Evolutionary conservation across 2,797 vertebrate species (phyloP), one percentile per base, ranked within the genome.

Genomic region (Alouatta caraya): DNA sequence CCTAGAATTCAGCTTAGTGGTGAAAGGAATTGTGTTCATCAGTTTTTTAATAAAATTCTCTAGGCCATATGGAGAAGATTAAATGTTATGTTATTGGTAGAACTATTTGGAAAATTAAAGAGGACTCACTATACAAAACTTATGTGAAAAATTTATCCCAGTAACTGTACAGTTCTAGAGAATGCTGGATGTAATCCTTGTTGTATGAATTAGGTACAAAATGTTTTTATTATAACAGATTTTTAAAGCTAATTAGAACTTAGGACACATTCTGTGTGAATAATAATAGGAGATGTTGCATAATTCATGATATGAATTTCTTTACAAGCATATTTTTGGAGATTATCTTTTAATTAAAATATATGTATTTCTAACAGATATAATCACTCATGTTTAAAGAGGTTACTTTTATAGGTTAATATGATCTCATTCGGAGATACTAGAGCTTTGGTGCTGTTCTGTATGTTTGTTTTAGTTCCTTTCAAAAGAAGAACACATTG

Each of bases 41-140:
- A 19, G 2, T 94, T 28, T 93, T 1, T 82, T 89, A 44, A 39
- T 82, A 83, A 88, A 97, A 73, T 42, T 91, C 28, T 79, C 1
- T 75, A 44, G n/a, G 5, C 33, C 11, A 2, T 79, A 26, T 37
- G 17, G 13, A 42, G 17, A 30, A 9, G 5, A 75, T 57, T 94
- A 67, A 85, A 48, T 26, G 59, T 61, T 91, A 19, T 67, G 39
- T 57, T 81, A 39, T 70, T 30, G 37, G 26, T 13, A 73, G 21
- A 88, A 15, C 17, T 67, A 33, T 90, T 90, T 88, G 55, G 28
- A 96, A 93, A 93, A 76, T 81, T n/a, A 73, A 19, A 93, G 26
- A 2, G 3, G n/a, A 42, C 28, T 64, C 24, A 11, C 33, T 73
- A 50, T 64, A 42, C 2, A 89, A 79, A 84, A 48, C 22, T 78